These are phyloP conservation scores for Globia sparganii DNA, from an alignment of 2,888 invertebrate genomes.

Conservation along the genomic window DNA sequence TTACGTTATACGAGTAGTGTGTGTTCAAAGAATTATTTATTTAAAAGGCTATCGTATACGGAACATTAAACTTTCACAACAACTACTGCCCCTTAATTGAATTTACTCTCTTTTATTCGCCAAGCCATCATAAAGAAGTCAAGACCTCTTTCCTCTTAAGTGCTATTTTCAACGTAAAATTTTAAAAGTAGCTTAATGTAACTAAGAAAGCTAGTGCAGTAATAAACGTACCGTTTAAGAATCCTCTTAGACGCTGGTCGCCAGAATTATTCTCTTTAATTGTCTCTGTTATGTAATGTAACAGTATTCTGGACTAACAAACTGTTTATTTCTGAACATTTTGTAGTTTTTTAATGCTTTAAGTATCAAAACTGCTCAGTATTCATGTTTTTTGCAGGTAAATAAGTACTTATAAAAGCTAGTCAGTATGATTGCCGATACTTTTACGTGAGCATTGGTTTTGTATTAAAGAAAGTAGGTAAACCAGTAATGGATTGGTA, in stretches of 20 bases:
- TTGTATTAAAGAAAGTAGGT: not conserved
- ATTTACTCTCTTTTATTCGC: slow-evolving; percentile 52
- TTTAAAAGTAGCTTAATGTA: slow-evolving; percentile 52
- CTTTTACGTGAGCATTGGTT: not conserved
- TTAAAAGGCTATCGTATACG: slow-evolving; percentile 23
- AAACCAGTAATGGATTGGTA: not conserved
- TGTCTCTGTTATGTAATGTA: slow-evolving; percentile 35
- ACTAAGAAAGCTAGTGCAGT: slow-evolving; percentile 47
- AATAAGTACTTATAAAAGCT: not conserved
- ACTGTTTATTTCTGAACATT: slow-evolving; percentile 22
- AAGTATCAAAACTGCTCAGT: not conserved
- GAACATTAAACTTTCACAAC: slow-evolving; percentile 40
- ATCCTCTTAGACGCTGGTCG: slow-evolving; percentile 21
- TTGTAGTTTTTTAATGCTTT: not conserved
- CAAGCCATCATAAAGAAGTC: slow-evolving; percentile 58
- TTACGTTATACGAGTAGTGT: not conserved
- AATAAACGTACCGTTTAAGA: slow-evolving; percentile 52
- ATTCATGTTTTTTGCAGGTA: not conserved
- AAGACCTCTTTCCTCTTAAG: slow-evolving; percentile 42
- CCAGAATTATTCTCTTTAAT: slow-evolving; percentile 43
- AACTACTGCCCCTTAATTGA: slow-evolving; percentile 49
- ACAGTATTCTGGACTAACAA: not conserved
- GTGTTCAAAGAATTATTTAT: slow-evolving; percentile 29
- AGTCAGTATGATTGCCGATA: not conserved
- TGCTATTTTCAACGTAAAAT: slow-evolving; percentile 54